Evolutionary conservation across 2,888 invertebrate genomes (phyloP).

Genomic region (Pheosia tremula): DNA sequence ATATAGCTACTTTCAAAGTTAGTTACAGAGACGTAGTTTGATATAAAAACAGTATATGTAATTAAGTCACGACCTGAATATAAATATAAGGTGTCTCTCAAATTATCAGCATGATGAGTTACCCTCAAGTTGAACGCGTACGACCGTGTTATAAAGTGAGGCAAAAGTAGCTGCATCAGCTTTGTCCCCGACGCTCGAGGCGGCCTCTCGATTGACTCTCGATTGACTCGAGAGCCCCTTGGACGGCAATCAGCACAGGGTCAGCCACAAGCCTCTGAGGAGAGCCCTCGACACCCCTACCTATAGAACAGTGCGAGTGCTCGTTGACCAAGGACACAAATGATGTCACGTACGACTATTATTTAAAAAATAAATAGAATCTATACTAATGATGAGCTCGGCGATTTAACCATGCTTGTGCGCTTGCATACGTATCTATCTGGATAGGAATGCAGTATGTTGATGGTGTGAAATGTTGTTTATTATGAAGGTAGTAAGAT

Average conservation of each 20-base stretch:
- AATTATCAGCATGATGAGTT: slow-evolving; percentile 15
- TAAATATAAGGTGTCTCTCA: neutral
- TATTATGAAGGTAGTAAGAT: neutral
- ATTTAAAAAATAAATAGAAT: slow-evolving; percentile 15
- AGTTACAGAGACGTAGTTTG: too few relatives aligned
- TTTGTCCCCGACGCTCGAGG: slow-evolving; percentile 38
- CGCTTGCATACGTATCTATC: too few relatives aligned
- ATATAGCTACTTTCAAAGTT: too few relatives aligned
- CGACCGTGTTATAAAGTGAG: slow-evolving; percentile 34
- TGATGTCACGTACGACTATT: slow-evolving; percentile 49
- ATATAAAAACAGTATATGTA: too few relatives aligned
- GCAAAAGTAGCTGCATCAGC: slow-evolving; percentile 44
- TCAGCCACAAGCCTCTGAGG: slow-evolving; percentile 41
- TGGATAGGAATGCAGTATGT: neutral
- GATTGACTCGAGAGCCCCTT: slow-evolving; percentile 43
- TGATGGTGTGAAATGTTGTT: neutral
- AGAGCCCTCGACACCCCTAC: slow-evolving; percentile 44
- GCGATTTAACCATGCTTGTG: neutral
- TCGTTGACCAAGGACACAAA: slow-evolving; percentile 55
- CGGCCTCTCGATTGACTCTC: slow-evolving; percentile 34
- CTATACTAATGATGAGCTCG: neutral
- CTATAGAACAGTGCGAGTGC: slow-evolving; percentile 51
- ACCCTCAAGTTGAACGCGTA: slow-evolving; percentile 19
- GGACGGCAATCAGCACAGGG: slow-evolving; percentile 40
- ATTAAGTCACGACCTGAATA: too few relatives aligned